Evolutionary conservation across 1,140 invertebrate genomes (phyloP), one percentile per base, ranked within the genome.

Genomic region (Euura saliciscinereae): DNA sequence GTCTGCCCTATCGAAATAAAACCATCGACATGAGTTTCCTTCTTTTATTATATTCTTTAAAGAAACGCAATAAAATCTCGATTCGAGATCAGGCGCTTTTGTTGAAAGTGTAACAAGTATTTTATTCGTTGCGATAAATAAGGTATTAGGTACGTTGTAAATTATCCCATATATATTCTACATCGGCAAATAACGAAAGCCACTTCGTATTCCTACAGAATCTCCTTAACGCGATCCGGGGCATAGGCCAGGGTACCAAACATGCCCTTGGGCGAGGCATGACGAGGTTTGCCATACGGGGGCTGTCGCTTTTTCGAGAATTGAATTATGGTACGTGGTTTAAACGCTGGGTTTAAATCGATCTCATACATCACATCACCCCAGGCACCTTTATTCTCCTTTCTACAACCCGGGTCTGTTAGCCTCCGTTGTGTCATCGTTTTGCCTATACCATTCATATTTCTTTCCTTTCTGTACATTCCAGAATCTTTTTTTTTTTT

Each of bases 301-400:
- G 51, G 51, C 51, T 59, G 51, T 59, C 51, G 51, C 51, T 28
- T 59, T n/a, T 59, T 80, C 72, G 70, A 77, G 72, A 59, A 79
- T 80, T 79, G 73, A 80, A 80, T 79, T 80, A 67, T 44, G 69
- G 66, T 65, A 73, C 69, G 72, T 71, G 67, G 78, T 71, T 78
- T 77, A 77, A 79, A 77, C 77, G 75, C 74, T 68, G 74, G 73
- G 79, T 78, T 80, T 44, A 44, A 67, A 67, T 67, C 66, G 66
- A 67, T 67, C 76, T 72, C 72, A 80, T 80, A 79, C 74, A 79
- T 80, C 75, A 76, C 77, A 75, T 79, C 74, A 78, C 65, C 69
- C 65, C 69, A 75, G 74, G 73, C 78, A 80, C 77, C 74, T 80
- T 80, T 68, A 45, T 44, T 51, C 59, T 66, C 70, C 51, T 43